Base-by-base conservation (phyloP, 2,113 vertebrate species). In the Leptobrachium ailaonicum region DNA sequence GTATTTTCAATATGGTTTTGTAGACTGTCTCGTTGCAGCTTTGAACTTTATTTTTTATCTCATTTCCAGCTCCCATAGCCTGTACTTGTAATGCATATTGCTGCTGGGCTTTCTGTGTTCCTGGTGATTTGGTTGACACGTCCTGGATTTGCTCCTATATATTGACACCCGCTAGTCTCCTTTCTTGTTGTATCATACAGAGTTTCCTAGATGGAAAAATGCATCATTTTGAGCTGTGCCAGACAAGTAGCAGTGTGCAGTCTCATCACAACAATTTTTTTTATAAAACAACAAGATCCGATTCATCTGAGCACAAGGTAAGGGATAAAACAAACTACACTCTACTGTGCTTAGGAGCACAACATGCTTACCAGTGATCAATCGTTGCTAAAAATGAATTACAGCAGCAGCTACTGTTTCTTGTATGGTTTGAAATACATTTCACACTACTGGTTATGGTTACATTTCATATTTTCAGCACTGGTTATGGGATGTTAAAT, bases 51-150 rank as follows among this genome's bases (percentile, higher is more conserved):
- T 32, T 32, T 32, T 32, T 32, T 32, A 32, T 32, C 20, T 64
- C 2, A 40, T 32, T 20, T 64, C 14, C 62, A 64, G 62, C n/a
- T 32, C 6, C 3, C 62, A 3, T 32, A 6, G 6, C 62, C 62
- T 7, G 62, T 7, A 64, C 10, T 64, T 64, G 6, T 32, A 64
- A 64, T 64, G 32, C 40, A 64, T 7, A 40, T 10, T 64, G 62
- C 62, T 64, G 62, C 62, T 32, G n/a, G n/a, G 20, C 3, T 20
- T 54, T 53, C n/a, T 77, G 56, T 45, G 40, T 47, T 70, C 76
- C 10, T 70, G 67, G 54, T 77, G 76, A 70, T 67, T 60, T 77
- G 54, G 66, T 41, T 77, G 66, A 70, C 76, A 70, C 54, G 8
- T 53, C 43, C 42, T 47, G 76, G 20, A 70, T 66, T 70, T 70